Conservation (phyloP, 2,113 vertebrate genomes). For the Engraulis encrasicolus region DNA sequence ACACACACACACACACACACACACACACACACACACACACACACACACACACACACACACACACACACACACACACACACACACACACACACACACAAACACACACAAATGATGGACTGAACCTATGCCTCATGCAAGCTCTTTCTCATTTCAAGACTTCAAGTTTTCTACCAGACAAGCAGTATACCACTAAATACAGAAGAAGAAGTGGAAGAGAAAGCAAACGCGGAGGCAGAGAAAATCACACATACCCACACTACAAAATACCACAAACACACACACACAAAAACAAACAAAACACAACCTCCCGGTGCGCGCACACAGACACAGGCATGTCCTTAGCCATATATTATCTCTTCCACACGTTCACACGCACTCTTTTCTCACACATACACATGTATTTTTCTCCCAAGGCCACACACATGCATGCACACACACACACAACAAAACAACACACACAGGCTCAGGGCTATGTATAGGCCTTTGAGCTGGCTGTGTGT, state of each 20-base stretch:
- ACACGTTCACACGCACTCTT: slow-evolving; percentile 2
- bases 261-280: slow-evolving; percentile 14
- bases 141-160: too few relatives aligned
- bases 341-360: slow-evolving; percentile 34
- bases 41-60: background rate
- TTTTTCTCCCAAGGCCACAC: slow-evolving; percentile 41
- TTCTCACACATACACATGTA: slow-evolving; percentile 23
- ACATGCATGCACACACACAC: slow-evolving; percentile 52
- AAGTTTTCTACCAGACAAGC: too few relatives aligned
- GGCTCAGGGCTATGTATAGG: background rate
- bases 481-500: background rate
- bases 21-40: too few relatives aligned
- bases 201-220: background rate
- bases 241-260: too few relatives aligned
- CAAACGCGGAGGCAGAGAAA: background rate
- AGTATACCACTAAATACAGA: background rate
- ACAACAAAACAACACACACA: background rate
- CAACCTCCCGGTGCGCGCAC: background rate
- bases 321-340: background rate
- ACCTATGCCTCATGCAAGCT: too few relatives aligned
- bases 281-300: slow-evolving; percentile 20
- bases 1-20: background rate
- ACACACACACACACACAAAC: background rate
- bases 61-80: background rate
- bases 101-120: too few relatives aligned